A percentile compares a stretch with the other conserved stretches of the same genome.
Evolutionary conservation across 2,113 vertebrate genomes (phyloP).

Genomic region (Pelecanoides urinatrix): DNA sequence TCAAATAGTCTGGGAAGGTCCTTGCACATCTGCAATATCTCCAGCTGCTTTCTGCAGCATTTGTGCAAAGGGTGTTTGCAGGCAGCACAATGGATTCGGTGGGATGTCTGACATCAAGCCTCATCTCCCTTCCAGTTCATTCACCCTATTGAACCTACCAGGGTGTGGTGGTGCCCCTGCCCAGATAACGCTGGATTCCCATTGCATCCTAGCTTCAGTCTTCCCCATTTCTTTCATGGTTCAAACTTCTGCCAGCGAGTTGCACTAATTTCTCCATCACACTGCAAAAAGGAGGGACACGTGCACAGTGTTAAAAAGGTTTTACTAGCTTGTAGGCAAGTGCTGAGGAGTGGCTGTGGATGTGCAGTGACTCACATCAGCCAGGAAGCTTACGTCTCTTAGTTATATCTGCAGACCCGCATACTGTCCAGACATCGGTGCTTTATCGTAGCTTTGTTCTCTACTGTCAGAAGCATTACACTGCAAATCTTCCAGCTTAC

Average conservation of each 20-base stretch:
- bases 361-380: background rate
- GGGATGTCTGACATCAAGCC: background rate
- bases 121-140: background rate
- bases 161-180: background rate
- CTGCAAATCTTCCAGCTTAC: background rate
- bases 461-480: background rate
- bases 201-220: background rate
- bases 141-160: background rate
- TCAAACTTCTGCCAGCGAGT: background rate
- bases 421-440: background rate
- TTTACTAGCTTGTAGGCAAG: background rate
- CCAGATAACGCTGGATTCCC: rapidly evolving
- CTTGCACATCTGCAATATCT: background rate
- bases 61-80: background rate
- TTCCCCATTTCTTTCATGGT: background rate
- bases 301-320: background rate
- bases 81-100: background rate
- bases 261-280: background rate
- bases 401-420: background rate
- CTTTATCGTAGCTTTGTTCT: background rate
- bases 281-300: background rate
- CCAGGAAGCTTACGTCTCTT: background rate
- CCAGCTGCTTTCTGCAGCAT: background rate
- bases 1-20: background rate
- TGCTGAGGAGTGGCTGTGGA: background rate